Percentiles rank a stretch among this genome's conserved stretches.
phyloP scores from a whole-genome alignment of 2,797 vertebrate species.

The Arctocebus calabarensis region DNA sequence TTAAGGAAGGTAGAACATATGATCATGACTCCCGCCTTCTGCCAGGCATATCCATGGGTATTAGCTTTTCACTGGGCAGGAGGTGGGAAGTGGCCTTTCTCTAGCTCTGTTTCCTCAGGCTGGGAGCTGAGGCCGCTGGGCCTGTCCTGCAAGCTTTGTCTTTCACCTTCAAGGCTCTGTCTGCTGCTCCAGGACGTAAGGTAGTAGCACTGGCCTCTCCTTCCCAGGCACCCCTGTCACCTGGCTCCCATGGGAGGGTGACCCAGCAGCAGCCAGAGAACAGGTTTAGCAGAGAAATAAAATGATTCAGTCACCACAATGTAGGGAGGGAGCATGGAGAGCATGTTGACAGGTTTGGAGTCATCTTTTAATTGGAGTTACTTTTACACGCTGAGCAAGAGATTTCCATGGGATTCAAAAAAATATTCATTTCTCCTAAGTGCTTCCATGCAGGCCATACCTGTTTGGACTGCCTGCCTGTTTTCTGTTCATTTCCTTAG shows the following conservation, averaged over 20 bases:
- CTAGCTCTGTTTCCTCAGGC: neutral
- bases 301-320: neutral
- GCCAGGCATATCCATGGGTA: neutral
- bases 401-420: neutral
- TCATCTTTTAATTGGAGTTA: neutral
- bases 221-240: neutral
- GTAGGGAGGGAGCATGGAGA: neutral
- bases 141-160: neutral
- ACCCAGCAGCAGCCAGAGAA: neutral
- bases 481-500: neutral
- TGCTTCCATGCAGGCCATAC: neutral
- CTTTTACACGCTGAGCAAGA: neutral
- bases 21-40: neutral
- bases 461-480: accelerated
- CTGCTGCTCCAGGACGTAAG: neutral
- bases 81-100: neutral
- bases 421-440: neutral
- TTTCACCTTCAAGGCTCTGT: neutral
- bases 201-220: neutral
- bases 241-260: neutral
- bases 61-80: neutral
- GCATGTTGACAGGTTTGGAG: neutral
- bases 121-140: neutral
- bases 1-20: neutral
- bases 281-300: conserved; percentile 3